Evolutionary conservation across 2,888 invertebrate genomes (phyloP).

Genomic region (Zaprionus obscuricornis): DNA sequence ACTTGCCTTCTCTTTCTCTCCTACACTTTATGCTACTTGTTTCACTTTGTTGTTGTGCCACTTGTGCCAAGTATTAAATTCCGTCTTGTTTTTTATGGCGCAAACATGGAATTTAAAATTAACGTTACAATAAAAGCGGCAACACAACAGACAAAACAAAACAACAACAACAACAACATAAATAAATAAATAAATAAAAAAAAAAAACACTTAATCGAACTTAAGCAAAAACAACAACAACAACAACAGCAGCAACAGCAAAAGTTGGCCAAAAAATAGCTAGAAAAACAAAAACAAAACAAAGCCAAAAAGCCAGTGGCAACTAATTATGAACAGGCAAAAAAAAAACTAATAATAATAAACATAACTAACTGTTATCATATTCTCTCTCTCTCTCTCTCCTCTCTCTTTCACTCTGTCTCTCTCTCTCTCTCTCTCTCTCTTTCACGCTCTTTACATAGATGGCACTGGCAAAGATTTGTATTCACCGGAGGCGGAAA

Average conservation of each 20-base stretch:
- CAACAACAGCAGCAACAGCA: constrained; percentile 9
- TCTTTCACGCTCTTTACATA: constrained; percentile 43
- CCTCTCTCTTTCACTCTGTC: constrained; percentile 3
- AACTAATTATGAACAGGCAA: constrained; percentile 51
- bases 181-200: constrained; percentile 1
- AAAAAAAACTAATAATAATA: constrained; percentile 54
- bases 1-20: too few species aligned
- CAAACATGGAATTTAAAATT: constrained; percentile 75
- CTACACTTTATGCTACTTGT: too few species aligned
- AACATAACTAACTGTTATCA: constrained; percentile 57
- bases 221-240: constrained; percentile 20
- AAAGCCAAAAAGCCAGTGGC: constrained; percentile 26
- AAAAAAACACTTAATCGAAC: constrained; percentile 46
- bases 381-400: constrained; percentile 13
- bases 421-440: background rate
- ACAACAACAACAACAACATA: constrained; percentile 41
- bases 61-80: constrained; percentile 71
- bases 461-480: constrained; percentile 88
- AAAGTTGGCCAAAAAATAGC: constrained; percentile 13
- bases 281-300: constrained; percentile 38
- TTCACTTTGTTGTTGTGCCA: constrained; percentile 37
- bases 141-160: constrained; percentile 20
- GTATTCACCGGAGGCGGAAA: constrained; percentile 88
- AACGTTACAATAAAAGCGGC: constrained; percentile 51
- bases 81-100: constrained; percentile 64